Percentiles rank a stretch among this genome's conserved stretches.
Evolutionary conservation across 1,140 invertebrate species (phyloP).

Genomic region (Magallana angulata): DNA sequence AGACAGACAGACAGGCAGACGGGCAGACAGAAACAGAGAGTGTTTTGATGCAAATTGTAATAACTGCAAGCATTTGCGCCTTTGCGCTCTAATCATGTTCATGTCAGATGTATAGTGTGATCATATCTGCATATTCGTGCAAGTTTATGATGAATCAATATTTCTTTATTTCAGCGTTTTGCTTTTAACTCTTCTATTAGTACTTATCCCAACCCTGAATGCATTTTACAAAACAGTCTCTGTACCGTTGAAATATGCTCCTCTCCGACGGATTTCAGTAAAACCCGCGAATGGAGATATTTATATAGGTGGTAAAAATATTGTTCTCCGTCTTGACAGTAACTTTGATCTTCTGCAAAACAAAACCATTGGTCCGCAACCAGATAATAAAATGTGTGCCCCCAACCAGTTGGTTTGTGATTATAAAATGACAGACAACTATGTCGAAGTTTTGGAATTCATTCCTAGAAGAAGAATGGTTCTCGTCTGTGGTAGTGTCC

Average conservation of each 20-base stretch:
- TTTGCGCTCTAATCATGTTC: no score
- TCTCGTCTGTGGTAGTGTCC: constrained; percentile 24
- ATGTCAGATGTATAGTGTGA: no score
- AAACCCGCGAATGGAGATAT: neutral
- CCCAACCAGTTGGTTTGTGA: neutral
- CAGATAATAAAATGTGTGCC: constrained; percentile 31
- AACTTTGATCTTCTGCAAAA: neutral
- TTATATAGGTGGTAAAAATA: constrained; percentile 42
- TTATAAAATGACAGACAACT: neutral
- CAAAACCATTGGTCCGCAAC: constrained; percentile 15
- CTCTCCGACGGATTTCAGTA: neutral
- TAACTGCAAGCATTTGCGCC: no score
- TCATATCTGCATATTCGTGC: no score
- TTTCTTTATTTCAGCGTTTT: neutral
- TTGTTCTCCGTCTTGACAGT: constrained; percentile 12
- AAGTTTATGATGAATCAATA: no score
- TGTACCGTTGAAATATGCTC: neutral
- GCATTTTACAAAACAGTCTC: neutral
- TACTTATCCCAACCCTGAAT: neutral
- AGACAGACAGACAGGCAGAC: no score
- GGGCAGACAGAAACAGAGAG: no score
- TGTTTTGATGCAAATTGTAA: no score
- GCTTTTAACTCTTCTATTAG: neutral
- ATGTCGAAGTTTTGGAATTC: constrained; percentile 7
- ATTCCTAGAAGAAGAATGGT: neutral